Evolutionary conservation across 2,888 invertebrate species (phyloP), one percentile per base, ranked within the genome.

Genomic region (Ceratothoa steindachneri): DNA sequence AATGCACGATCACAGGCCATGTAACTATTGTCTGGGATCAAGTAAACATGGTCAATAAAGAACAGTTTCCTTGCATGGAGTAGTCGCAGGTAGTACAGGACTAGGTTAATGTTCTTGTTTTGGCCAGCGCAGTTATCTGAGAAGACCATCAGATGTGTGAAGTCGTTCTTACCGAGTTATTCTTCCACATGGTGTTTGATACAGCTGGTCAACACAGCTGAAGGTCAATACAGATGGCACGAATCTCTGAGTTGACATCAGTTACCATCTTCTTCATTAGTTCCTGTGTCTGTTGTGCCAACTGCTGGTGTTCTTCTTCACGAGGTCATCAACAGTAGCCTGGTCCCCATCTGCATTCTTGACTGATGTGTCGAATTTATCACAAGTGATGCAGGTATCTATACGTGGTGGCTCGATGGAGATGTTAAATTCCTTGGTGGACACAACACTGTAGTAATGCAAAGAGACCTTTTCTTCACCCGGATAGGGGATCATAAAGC

Each of bases 391-490:
- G 27, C 71, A 30, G 29, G 64, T 71, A 31, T 71, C 71, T 27
- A 27, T 71, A 31, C 71, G 51, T 22, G 71, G 71, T 19, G 64
- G 64, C 64, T 71, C 64, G 64, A 64, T 60, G 64, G 71, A 71
- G 31, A 71, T 71, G 71, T 71, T 71, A n/a, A 68, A 64, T 22
- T 64, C 60, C 30, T 55, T 60, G 4, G 64, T 64, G 64, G 64
- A 30, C 2, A 71, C 29, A 31, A 60, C 71, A 64, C 22, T 30
- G 19, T 71, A 71, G 30, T 71, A 64, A 22, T 71, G 71, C 30
- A 64, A 24, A 22, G 19, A 22, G 31, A 29, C 71, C 71, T 69
- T 1, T 15, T 71, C 71, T n/a, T 24, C 55, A 3, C 27, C 30
- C n/a, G 31, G 31, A 12, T 19, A 15, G 7, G 22, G 19, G 19